Evolutionary conservation across 2,113 vertebrate species (phyloP), one percentile per base, ranked within the genome.

Genomic region (Paraplagusia blochii): DNA sequence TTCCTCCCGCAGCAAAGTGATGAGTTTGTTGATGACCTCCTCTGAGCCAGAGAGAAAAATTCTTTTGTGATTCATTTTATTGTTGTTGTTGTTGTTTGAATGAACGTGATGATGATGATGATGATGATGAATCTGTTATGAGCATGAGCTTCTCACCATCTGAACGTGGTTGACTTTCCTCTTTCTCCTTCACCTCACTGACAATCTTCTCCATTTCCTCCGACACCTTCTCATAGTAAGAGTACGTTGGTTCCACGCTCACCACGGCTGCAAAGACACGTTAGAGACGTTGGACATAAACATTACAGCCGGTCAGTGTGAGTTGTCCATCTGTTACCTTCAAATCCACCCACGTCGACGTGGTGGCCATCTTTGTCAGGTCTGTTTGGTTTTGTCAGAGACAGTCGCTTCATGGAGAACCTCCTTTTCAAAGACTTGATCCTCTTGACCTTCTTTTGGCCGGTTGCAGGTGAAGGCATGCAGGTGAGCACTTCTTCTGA

Each of bases 161-260:
- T 36, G 79, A 53, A 3, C 88, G 80, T 0, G 3, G 17, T 12
- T 17, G 8, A 16, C 8, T 69, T 59, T 85, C 76, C 53, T 87
- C 84, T 14, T 80, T 85, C 10, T 74, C 82, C 69, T 90, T 80
- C 0, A 90, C 85, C 71, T 91, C 89, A 2, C 86, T 72, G 15
- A 92, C 80, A n/a, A 92, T 92, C 63, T 75, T 89, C 18, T 89
- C 74, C 53, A 92, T 63, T 66, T 90, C 91, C 46, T 90, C 87
- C 14, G 91, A 83, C 50, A 92, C 63, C 40, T 88, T 90, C 66
- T 91, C 91, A 55, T 89, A 92, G 66, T 92, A 92, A 0, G 62
- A 56, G n/a, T 59, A 60, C 0, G 77, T 88, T 5, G 85, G 63
- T 48, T 82, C 76, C 11, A 87, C 86, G 4, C 80, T 87, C 48